A percentile compares a stretch with the other conserved stretches of the same genome.
Conservation (phyloP, 2,797 vertebrate genomes). For the Halcyon smyrnensis region DNA sequence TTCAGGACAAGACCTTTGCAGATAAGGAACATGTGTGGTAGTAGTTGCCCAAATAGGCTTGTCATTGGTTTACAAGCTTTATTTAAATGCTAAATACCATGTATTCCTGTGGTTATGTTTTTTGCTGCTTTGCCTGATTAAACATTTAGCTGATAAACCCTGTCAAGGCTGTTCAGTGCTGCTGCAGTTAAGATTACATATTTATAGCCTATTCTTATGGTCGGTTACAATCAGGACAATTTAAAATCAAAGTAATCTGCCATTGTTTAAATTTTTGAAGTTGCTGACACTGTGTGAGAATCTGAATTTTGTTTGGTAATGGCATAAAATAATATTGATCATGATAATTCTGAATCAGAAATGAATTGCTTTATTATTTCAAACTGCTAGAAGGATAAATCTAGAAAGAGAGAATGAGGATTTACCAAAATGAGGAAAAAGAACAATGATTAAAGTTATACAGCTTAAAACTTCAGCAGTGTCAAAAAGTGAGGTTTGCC, state of each 20-base stretch:
- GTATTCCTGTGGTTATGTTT: conserved; percentile 42
- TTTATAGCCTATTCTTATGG: conserved; percentile 22
- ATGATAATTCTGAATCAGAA: background rate
- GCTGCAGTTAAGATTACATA: background rate
- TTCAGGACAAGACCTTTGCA: conserved; percentile 32
- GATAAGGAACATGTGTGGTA: conserved; percentile 45
- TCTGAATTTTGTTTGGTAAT: background rate
- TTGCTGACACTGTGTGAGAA: background rate
- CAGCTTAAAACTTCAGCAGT: background rate
- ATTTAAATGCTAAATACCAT: conserved; percentile 55
- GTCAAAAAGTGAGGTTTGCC: background rate
- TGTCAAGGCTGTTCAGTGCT: conserved; percentile 45
- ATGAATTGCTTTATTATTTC: background rate
- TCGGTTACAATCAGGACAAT: background rate
- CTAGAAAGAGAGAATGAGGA: background rate
- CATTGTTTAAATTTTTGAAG: background rate
- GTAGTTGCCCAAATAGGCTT: conserved; percentile 46
- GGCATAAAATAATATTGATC: background rate
- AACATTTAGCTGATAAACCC: conserved; percentile 66
- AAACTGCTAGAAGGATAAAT: background rate
- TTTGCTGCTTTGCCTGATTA: conserved; percentile 64
- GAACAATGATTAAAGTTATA: background rate
- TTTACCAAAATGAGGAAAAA: background rate
- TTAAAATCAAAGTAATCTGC: background rate
- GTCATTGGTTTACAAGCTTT: conserved; percentile 42